Evolutionary conservation across 2,113 vertebrate species (phyloP).

Genomic region (Ageneiosus marmoratus): DNA sequence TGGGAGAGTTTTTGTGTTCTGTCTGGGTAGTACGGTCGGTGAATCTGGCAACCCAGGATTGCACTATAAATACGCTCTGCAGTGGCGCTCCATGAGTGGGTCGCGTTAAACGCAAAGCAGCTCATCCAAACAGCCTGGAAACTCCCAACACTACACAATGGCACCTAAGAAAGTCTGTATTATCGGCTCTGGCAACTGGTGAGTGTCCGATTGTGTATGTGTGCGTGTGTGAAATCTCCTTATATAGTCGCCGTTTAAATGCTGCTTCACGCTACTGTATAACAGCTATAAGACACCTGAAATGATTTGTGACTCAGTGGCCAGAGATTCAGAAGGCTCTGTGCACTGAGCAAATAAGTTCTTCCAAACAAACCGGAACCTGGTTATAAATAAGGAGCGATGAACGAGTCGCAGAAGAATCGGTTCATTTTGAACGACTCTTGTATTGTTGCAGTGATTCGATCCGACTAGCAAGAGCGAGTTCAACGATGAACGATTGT

Average conservation of each 20-base stretch:
- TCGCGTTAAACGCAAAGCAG: not conserved
- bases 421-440: not conserved
- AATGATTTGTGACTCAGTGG: too few relatives aligned
- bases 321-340: not conserved
- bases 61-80: slow-evolving; percentile 27
- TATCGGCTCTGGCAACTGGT: slow-evolving; percentile 97
- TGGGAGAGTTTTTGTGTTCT: slow-evolving; percentile 48
- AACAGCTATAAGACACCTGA: too few relatives aligned
- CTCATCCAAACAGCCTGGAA: slow-evolving; percentile 1
- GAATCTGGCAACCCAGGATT: slow-evolving; percentile 15
- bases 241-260: not conserved
- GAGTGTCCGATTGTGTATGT: slow-evolving; percentile 63
- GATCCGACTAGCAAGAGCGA: not conserved
- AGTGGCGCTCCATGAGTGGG: not conserved
- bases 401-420: not conserved
- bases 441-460: not conserved
- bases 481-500: too few relatives aligned
- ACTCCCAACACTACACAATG: slow-evolving; percentile 50
- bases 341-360: not conserved
- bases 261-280: not conserved
- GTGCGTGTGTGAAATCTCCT: not conserved
- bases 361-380: not conserved
- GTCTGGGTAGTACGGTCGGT: not conserved
- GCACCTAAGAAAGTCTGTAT: slow-evolving; percentile 83
- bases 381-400: not conserved